Evolutionary conservation across 2,113 vertebrate species (phyloP).

Genomic region (Oncorhynchus mykiss): DNA sequence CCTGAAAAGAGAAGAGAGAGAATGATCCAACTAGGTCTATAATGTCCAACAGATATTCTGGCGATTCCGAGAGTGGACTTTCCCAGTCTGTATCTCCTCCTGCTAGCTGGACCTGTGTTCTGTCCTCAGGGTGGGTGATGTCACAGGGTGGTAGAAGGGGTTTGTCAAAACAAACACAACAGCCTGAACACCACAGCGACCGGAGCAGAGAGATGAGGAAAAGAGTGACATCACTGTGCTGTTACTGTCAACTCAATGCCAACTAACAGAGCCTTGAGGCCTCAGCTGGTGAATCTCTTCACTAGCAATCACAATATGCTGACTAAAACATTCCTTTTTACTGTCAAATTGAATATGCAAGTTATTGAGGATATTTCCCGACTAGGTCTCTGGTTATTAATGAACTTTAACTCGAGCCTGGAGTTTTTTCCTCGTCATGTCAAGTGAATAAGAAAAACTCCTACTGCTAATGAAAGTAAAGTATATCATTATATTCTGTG

Average conservation of each 20-base stretch:
- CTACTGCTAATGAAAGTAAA: too few relatives aligned
- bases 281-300: neutral
- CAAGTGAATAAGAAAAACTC: too few relatives aligned
- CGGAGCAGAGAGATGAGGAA: conserved; percentile 16
- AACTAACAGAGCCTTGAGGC: neutral
- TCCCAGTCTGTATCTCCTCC: neutral
- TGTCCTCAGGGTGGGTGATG: conserved; percentile 21
- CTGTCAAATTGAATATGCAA: too few relatives aligned
- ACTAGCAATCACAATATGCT: too few relatives aligned
- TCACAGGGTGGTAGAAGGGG: conserved; percentile 11
- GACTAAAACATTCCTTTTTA: too few relatives aligned
- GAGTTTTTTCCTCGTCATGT: too few relatives aligned
- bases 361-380: too few relatives aligned
- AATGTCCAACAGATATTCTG: neutral
- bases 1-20: conserved; percentile 60
- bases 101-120: neutral
- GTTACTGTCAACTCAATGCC: neutral
- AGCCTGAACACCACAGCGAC: neutral
- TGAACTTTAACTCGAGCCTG: too few relatives aligned
- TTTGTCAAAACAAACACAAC: conserved; percentile 15
- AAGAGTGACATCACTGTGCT: conserved; percentile 8
- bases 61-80: neutral
- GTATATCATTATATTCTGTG: too few relatives aligned
- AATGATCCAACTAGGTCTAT: neutral
- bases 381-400: too few relatives aligned